Evolutionary conservation across 2,797 vertebrate genomes (phyloP), one percentile per base, ranked within the genome.

Genomic region (Oophaga sylvatica): DNA sequence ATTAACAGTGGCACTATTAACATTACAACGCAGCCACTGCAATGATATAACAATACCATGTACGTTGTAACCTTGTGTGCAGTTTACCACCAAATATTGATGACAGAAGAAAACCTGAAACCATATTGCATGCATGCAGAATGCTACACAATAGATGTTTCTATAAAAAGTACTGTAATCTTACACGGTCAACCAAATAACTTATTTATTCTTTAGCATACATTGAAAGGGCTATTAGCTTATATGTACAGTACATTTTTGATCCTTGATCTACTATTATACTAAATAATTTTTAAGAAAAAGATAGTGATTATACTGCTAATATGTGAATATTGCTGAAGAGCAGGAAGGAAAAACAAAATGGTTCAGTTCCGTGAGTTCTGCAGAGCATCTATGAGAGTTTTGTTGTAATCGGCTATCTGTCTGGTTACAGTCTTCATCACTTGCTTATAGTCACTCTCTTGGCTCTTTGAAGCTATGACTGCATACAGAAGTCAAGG

Each of bases 391-490:
- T 98, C 97, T 20, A 95, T 93, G 20, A 99, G 95, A 80, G 91
- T 94, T 95, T 94, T 96, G 93, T 99, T 99, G 92, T 98, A 96
- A 16, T 98, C 97, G 0, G 93, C 88, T 90, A 98, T 94, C 90
- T 97, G 96, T 76, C 95, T 96, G 90, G 87, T 93, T 71, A 97
- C 96, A 0, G 92, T 96, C 90, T 96, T 96, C 93, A 95, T 94
- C 31, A 98, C 88, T 0, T 95, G 93, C 60, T 90, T 93, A 88
- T 96, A 99, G 94, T 99, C 96, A 87, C 97, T 98, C 91, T 99
- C 98, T 90, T 96, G 96, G 90, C 94, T 96, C 93, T 99, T 99
- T 1, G 97, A 96, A 88, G 97, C 96, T 87, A 99, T 99, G 93
- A 98, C 98, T 99, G 93, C 92, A 93, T 83, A 90, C 65, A 88